A percentile compares a stretch with the other conserved stretches of the same genome.
Evolutionary conservation across 2,797 vertebrate genomes (phyloP).

Genomic region (Chaetophractus vellerosus): DNA sequence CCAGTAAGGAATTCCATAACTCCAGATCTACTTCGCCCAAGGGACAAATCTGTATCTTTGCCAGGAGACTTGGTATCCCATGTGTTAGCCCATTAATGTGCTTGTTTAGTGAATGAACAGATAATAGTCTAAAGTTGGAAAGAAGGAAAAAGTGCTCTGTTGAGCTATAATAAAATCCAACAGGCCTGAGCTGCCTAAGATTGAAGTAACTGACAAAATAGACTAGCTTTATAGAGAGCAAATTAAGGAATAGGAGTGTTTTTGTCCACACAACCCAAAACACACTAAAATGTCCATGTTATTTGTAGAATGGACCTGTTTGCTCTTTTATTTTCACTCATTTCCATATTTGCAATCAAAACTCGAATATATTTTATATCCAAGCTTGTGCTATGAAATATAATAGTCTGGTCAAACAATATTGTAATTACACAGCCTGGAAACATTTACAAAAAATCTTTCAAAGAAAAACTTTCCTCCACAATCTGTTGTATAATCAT

Average conservation of each 20-base stretch:
- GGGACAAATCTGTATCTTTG: not conserved
- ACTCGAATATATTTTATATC: conserved; percentile 40
- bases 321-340: conserved; percentile 74
- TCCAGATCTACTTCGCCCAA: not conserved
- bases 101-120: conserved; percentile 14
- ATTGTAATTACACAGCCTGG: conserved; percentile 33
- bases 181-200: conserved; percentile 21
- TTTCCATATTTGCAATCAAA: conserved; percentile 71
- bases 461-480: not conserved
- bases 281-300: conserved; percentile 64
- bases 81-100: not conserved
- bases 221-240: conserved; percentile 66
- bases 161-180: not conserved
- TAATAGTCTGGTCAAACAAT: conserved; percentile 41
- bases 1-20: not conserved
- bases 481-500: not conserved
- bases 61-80: not conserved
- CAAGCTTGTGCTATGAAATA: conserved; percentile 61
- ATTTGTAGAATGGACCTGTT: conserved; percentile 40
- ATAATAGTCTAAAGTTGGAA: not conserved
- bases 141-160: not conserved
- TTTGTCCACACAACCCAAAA: conserved; percentile 14
- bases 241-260: conserved; percentile 31
- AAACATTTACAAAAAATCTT: conserved; percentile 54
- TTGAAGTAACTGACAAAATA: conserved; percentile 71